Evolutionary conservation across 2,888 invertebrate species (phyloP), one percentile per base, ranked within the genome.

Genomic region (Drosophila mettleri): DNA sequence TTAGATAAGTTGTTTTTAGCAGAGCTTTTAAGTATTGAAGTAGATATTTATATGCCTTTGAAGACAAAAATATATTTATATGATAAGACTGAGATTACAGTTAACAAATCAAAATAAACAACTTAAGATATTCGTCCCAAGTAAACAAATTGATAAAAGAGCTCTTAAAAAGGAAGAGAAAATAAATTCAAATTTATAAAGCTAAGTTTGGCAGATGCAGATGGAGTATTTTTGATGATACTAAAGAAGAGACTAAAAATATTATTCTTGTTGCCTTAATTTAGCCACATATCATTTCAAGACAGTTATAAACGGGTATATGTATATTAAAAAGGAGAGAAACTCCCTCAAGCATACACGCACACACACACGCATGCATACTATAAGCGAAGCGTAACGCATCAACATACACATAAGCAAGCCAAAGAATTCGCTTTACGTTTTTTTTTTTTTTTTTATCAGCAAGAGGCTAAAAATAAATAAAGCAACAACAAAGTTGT

Each of bases 391-490:
- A 60, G 60, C 69, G 60, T 39, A 59, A 63, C 18, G 29, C 29
- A 58, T 7, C 48, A 64, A 48, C 39, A 54, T 27, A 48, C 39
- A 54, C 31, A 55, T 45, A 55, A 54, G 20, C 43, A 69, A 54
- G 57, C 33, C 53, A 29, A 61, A 70, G 65, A 55, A 60, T 66
- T 66, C 20, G 38, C 48, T 58, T 43, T 52, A 36, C 38, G 18
- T 4, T 43, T 45, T 27, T 36, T 31, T 41, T 33, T 31, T 41
- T 58, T 73, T 58, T 63, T 74, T 74, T 74, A 74, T 74, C 71
- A 72, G 61, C 48, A n/a, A 48, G 59, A 52, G 31, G 34, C 74
- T 71, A 74, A 71, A 75, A 69, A 70, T 72, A 69, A 75, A 61
- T 52, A 22, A 49, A 18, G 16, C 38, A 49, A 16, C 61, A 67